Evolutionary conservation across 2,888 invertebrate species (phyloP).

Genomic region (Plutella xylostella): DNA sequence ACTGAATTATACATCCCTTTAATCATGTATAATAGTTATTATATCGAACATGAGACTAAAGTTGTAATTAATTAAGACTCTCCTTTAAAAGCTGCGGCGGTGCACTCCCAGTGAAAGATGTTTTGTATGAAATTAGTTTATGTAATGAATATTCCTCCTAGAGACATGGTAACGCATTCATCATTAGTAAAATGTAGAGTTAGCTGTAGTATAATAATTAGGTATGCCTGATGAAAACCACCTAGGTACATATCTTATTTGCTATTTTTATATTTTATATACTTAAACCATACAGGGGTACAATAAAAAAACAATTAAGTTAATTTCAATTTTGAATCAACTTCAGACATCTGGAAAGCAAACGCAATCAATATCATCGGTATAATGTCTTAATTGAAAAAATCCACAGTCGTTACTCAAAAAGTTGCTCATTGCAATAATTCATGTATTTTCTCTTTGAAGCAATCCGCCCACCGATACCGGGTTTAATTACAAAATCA

Average conservation of each 20-base stretch:
- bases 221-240: no score
- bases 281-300: no score
- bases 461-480: conserved; percentile 37
- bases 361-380: neutral
- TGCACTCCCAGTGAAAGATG: neutral
- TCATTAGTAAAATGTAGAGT: no score
- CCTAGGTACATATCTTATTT: conserved; percentile 4
- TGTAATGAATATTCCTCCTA: neutral
- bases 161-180: neutral
- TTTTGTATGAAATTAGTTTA: conserved; percentile 4
- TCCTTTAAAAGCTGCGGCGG: conserved; percentile 2
- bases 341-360: no score
- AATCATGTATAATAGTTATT: conserved; percentile 18
- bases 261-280: no score
- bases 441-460: conserved; percentile 27
- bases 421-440: conserved; percentile 32
- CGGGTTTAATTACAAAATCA: conserved; percentile 65
- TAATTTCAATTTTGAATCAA: no score
- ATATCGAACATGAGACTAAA: conserved; percentile 9
- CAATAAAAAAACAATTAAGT: no score
- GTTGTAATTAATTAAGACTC: conserved; percentile 10
- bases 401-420: conserved; percentile 34
- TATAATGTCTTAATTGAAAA: conserved; percentile 39
- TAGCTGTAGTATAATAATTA: no score
- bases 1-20: conserved; percentile 45